Evolutionary conservation across 1,140 invertebrate species (phyloP), one percentile per base, ranked within the genome.

Genomic region (Calephelis virginiensis): DNA sequence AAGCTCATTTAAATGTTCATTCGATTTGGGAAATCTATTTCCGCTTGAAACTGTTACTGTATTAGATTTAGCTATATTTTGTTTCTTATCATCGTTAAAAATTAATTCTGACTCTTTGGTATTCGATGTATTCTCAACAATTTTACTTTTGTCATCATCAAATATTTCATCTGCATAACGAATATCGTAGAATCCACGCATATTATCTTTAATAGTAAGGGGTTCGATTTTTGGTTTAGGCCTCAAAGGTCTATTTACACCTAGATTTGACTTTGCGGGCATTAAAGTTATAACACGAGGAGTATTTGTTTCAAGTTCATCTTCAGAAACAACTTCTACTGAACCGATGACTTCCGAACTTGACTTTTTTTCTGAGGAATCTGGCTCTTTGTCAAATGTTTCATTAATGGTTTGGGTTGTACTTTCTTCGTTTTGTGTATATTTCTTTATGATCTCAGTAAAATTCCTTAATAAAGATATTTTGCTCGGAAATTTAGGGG

Each of bases 261-360:
- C 93, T 11, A 93, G 87, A 81, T 94, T 94, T 8, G 93, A 94
- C 82, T 93, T 93, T 28, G 93, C 93, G n/a, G 93, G 93, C 66
- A 94, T 77, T 67, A 94, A 79, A 38, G 93, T 94, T 10, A 93
- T 93, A 38, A 93, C 74, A 65, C 77, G 75, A 17, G 87, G 69
- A 11, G 90, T 89, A 28, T 87, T 91, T 12, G 79, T 76, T 64
- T 85, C 89, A 45, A 88, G 68, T 71, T 91, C 82, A 61, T 89
- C 86, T 64, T 89, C 86, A 8, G 79, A 77, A 38, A 88, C 81
- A 37, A 91, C 82, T 76, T 89, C 86, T 62, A 89, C 85, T 17
- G 80, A 83, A 49, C 88, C 88, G 60, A 43, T 13, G 8, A 17
- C 13, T 12, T 64, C 63, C 4, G 13, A 38, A 53, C 12, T 59